Evolutionary conservation across 2,797 vertebrate species (phyloP).

Genomic region (Brachymystax lenok): DNA sequence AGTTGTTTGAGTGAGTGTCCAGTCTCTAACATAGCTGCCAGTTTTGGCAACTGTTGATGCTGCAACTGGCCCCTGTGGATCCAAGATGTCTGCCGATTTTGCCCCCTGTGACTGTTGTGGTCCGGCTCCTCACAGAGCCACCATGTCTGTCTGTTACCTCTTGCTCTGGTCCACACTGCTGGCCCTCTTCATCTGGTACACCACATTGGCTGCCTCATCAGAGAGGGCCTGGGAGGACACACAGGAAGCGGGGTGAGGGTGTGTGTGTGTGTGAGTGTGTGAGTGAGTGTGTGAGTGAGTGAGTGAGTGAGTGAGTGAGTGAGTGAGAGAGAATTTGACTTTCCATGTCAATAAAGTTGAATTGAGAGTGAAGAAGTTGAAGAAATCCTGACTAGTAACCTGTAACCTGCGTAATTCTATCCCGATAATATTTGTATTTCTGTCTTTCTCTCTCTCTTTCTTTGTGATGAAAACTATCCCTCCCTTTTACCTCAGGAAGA

Average conservation of each 20-base stretch:
- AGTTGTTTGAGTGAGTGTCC: background rate
- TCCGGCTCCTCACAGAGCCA: background rate
- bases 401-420: too few relatives aligned
- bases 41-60: background rate
- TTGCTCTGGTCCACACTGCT: conserved; percentile 43
- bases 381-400: too few relatives aligned
- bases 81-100: background rate
- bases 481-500: too few relatives aligned
- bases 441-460: too few relatives aligned
- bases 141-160: conserved; percentile 14
- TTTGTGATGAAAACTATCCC: too few relatives aligned
- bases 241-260: background rate
- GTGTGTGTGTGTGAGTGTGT: background rate
- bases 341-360: too few relatives aligned
- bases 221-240: conserved; percentile 60
- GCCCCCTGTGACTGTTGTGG: background rate
- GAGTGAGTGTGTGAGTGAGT: too few relatives aligned
- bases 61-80: background rate
- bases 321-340: too few relatives aligned
- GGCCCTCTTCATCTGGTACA: conserved; percentile 78
- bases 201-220: conserved; percentile 74
- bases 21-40: background rate
- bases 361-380: too few relatives aligned
- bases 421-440: too few relatives aligned
- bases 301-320: too few relatives aligned